Percentiles rank a stretch among this genome's conserved stretches.
Conservation (phyloP, 2,888 invertebrate genomes). For the Gymnoscelis rufifasciata region DNA sequence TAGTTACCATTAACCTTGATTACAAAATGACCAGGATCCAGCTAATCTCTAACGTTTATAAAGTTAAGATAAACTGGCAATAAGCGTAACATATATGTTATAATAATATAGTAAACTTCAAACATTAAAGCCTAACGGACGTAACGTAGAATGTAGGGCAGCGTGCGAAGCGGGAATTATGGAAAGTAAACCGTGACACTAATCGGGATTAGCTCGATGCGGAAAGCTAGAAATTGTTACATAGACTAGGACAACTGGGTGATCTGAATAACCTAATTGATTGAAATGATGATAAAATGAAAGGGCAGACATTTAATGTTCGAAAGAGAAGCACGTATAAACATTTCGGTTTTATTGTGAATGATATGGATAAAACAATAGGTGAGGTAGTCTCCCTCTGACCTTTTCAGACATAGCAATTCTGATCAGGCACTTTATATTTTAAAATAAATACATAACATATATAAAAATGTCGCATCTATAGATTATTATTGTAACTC, state of each 20-base stretch:
- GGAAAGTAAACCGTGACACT: slow-evolving; percentile 21
- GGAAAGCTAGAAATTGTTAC: slow-evolving; percentile 11
- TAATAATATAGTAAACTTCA: slow-evolving; percentile 4
- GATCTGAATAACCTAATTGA: slow-evolving; percentile 1
- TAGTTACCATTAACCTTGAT: neutral
- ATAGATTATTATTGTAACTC: too few relatives aligned
- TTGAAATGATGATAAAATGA: neutral
- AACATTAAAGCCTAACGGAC: slow-evolving; percentile 18
- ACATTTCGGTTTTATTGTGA: too few relatives aligned
- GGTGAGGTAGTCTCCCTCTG: too few relatives aligned
- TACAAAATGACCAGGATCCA: neutral
- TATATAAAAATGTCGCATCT: too few relatives aligned
- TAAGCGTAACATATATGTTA: neutral
- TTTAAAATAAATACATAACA: too few relatives aligned
- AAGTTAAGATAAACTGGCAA: neutral
- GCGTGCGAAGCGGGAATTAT: slow-evolving; percentile 18
- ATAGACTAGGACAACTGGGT: slow-evolving; percentile 3
- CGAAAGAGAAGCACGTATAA: too few relatives aligned
- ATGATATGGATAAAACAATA: too few relatives aligned
- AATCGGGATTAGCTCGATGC: slow-evolving; percentile 17
- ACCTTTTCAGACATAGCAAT: too few relatives aligned
- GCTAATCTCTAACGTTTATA: neutral
- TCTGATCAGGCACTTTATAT: too few relatives aligned
- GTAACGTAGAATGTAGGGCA: slow-evolving; percentile 15
- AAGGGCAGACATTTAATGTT: neutral